phyloP scores from a whole-genome alignment of 2,113 vertebrate species.

The Sapajus apella region DNA sequence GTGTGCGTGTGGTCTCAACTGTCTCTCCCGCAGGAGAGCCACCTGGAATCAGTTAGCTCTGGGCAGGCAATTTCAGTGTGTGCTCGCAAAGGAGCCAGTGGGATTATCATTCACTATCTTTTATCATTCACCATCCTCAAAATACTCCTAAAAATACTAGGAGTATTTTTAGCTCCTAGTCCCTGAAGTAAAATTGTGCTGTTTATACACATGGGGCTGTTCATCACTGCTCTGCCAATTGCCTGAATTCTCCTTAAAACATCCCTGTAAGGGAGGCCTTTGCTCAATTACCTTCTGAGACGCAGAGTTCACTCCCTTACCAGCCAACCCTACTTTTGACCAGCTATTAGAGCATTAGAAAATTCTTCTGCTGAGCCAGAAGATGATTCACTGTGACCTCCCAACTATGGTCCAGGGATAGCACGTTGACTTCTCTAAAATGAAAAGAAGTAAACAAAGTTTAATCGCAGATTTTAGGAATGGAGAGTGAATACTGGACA shows the following conservation, averaged over 20 bases:
- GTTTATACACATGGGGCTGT: background rate
- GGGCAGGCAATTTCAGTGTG: background rate
- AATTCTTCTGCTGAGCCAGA: background rate
- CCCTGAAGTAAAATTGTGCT: background rate
- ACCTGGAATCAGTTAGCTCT: slow-evolving; percentile 6
- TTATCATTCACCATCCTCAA: background rate
- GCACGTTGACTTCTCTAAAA: background rate
- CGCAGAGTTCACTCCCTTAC: background rate
- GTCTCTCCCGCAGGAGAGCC: background rate
- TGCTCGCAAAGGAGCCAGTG: background rate
- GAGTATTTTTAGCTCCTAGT: background rate
- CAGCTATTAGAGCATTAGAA: background rate
- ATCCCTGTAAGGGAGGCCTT: background rate
- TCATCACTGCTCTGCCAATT: fast-evolving
- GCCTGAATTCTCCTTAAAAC: background rate
- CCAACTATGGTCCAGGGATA: background rate
- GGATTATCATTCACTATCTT: background rate
- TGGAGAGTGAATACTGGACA: background rate
- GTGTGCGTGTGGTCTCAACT: background rate
- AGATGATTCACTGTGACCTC: background rate
- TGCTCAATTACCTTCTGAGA: background rate
- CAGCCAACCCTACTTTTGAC: background rate
- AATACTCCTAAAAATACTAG: no score
- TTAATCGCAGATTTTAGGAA: background rate
- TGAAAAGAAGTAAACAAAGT: background rate